These are phyloP conservation scores for Venturia canescens DNA, from an alignment of 1,140 invertebrate genomes.

Conservation along the genomic window DNA sequence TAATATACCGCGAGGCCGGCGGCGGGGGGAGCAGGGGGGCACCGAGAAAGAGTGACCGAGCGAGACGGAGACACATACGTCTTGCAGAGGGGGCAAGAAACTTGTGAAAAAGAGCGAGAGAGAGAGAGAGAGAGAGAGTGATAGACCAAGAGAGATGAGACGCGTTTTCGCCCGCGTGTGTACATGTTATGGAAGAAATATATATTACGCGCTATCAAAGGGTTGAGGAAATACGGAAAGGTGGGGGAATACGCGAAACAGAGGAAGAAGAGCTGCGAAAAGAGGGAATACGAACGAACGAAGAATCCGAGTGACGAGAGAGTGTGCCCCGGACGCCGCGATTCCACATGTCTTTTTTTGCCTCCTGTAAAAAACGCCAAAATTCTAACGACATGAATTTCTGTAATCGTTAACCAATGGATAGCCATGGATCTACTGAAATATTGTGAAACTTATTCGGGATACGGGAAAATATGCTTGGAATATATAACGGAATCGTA, in stretches of 20 bases:
- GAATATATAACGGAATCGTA: too few relatives aligned
- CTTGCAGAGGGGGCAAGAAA: constrained; percentile 27
- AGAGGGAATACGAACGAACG: neutral
- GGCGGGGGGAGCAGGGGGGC: constrained; percentile 12
- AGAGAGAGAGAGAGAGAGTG: constrained; percentile 34
- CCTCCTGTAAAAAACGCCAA: neutral
- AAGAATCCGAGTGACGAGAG: constrained; percentile 47
- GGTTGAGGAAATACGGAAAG: constrained; percentile 25
- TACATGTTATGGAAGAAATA: constrained; percentile 11
- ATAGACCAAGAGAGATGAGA: constrained; percentile 40
- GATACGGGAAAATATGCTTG: too few relatives aligned
- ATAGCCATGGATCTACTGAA: too few relatives aligned
- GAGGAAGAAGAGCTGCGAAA: constrained; percentile 30
- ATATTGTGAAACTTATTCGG: too few relatives aligned
- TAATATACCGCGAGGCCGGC: constrained; percentile 31
- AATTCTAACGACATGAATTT: neutral
- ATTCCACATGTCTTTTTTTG: constrained; percentile 14
- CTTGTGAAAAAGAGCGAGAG: constrained; percentile 46
- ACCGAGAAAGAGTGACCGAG: constrained; percentile 33
- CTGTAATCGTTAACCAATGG: too few relatives aligned
- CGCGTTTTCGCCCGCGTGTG: neutral
- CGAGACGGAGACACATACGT: constrained; percentile 45
- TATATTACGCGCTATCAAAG: constrained; percentile 27
- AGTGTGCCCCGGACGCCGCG: constrained; percentile 7
- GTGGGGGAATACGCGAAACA: constrained; percentile 37